phyloP scores from a whole-genome alignment of 30 jellyfish, hydroid and myxozoan genomes.

The Aurelia aurita complex sp. Pacific region DNA sequence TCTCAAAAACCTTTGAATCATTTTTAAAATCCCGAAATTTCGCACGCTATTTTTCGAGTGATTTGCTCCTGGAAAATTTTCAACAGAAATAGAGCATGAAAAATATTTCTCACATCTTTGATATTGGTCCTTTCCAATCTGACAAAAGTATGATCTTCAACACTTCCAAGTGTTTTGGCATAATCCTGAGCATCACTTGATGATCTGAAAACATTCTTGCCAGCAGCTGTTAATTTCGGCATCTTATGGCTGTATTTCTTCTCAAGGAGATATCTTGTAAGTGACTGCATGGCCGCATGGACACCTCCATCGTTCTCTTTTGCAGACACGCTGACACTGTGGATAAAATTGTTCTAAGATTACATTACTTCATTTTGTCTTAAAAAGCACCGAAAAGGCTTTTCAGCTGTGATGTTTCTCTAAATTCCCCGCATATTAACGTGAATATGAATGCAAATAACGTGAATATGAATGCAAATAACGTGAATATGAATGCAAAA shows the following conservation, averaged over 20 bases:
- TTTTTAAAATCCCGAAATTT: no score
- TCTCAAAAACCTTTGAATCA: no score
- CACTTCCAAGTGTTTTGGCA: conserved; percentile 82
- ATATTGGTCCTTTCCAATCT: conserved; percentile 60
- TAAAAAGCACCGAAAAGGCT: no score
- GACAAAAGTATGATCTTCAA: conserved; percentile 88
- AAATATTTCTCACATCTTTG: conserved; percentile 60
- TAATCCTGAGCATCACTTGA: conserved; percentile 60
- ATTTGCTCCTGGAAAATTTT: no score
- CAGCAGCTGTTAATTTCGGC: conserved; percentile 16
- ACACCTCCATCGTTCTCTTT: conserved; percentile 99
- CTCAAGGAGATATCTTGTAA: conserved; percentile 81
- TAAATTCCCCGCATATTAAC: no score
- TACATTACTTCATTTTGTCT: no score
- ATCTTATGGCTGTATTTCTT: conserved; percentile 50
- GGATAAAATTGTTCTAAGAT: background rate
- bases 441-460: no score
- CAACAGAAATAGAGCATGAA: background rate
- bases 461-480: no score
- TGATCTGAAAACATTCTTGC: conserved; percentile 60
- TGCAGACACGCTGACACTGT: conserved; percentile 95
- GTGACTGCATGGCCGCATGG: conserved; percentile 92
- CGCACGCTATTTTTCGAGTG: no score
- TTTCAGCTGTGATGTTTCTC: no score
- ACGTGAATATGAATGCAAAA: no score